These are phyloP conservation scores for Campylomormyrus tamandua DNA, from an alignment of 2,113 vertebrate genomes.

Conservation along the genomic window DNA sequence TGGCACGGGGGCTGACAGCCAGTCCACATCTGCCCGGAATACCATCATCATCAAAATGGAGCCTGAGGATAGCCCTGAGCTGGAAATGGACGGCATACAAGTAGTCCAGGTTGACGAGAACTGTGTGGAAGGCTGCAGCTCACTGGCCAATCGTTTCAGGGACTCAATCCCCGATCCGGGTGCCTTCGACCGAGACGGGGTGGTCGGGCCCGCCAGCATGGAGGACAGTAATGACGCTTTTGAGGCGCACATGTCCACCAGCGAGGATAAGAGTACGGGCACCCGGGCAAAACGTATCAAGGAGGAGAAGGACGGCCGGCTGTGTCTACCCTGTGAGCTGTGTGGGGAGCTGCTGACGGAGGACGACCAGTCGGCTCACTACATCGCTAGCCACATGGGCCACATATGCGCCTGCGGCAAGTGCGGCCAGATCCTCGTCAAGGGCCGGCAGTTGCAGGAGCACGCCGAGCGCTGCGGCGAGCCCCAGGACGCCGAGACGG, in stretches of 20 bases:
- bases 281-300: constrained; percentile 43
- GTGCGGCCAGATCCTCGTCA: constrained; percentile 90
- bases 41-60: constrained; percentile 82
- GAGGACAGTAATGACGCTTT: constrained; percentile 59
- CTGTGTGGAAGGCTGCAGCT: constrained; percentile 50
- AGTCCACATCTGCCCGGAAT: constrained; percentile 63
- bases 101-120: constrained; percentile 71
- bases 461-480: constrained; percentile 89
- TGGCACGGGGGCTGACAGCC: constrained; percentile 63
- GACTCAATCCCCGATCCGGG: constrained; percentile 25
- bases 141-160: constrained; percentile 42
- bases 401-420: constrained; percentile 94
- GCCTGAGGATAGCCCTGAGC: constrained; percentile 68
- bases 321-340: constrained; percentile 73
- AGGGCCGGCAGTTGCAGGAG: constrained; percentile 90
- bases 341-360: constrained; percentile 78
- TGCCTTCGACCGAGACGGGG: constrained; percentile 62
- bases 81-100: constrained; percentile 72
- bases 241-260: constrained; percentile 46
- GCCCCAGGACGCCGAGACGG: constrained; percentile 76
- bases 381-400: constrained; percentile 89
- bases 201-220: constrained; percentile 59
- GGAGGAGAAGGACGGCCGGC: constrained; percentile 46
- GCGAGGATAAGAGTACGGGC: constrained; percentile 41
- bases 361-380: constrained; percentile 85